Base-by-base conservation (phyloP, 1,140 invertebrate species). In the Oryctes rhinoceros region DNA sequence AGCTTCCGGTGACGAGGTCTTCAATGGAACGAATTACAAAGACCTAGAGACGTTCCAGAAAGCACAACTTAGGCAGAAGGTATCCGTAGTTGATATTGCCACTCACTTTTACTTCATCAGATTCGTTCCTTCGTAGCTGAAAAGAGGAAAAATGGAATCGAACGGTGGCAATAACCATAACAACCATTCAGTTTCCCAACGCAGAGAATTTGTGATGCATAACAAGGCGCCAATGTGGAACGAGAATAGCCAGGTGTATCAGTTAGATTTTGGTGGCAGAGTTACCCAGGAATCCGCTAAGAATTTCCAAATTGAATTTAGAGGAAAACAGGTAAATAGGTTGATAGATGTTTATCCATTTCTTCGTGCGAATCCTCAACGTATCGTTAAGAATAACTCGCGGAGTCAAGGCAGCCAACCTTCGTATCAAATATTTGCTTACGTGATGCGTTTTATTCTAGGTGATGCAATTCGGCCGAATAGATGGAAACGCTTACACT, bases 201-300 rank as follows among this genome's bases (percentile, higher is more conserved):
- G 92, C 59, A 88, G 93, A 35, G 95, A 98, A 88, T 96, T 99
- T 86, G 93, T 97, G 18, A 97, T 99, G 96, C 96, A 99, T 87
- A 99, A 99, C 88, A 99, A 99, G 89, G 97, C 98, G 49, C 98
- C 98, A 4, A 96, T 99, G 92, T 99, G 98, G 98, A 99, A 99
- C 89, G 98, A 99, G 88, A 96, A 96, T 86, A 98, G 96, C 86
- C 98, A 99, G 88, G 98, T 99, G 6, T 99, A 99, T 89, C 98
- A 99, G 86, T 90, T 99, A 18, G 98, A 99, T 89, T 99, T 99
- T 90, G 98, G 98, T n/a, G 98, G 98, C 13, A 90, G 98, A 84
- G 98, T 99, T 30, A 99, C 98, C 0, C 98, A 99, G 87, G 98
- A 99, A 88, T 99, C 98, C 4, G 98, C 98, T 1, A 99, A 99